These are phyloP conservation scores for Ammodytes marinus DNA, from an alignment of 2,113 vertebrate genomes.

Conservation along the genomic window DNA sequence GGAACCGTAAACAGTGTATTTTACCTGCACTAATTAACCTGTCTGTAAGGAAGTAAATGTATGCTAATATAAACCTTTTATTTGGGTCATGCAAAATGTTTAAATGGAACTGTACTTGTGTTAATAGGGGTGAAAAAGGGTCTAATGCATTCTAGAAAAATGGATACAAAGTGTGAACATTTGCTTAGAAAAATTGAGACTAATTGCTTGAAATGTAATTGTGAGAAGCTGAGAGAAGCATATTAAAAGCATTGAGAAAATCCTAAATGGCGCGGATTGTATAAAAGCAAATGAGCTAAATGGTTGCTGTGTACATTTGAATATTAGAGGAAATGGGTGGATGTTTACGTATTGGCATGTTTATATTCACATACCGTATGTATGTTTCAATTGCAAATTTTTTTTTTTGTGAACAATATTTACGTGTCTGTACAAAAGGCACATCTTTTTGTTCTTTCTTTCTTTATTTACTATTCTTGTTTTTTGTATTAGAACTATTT, in stretches of 20 bases:
- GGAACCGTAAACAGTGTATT: background rate
- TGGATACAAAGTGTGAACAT: background rate
- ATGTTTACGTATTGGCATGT: background rate
- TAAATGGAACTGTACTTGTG: background rate
- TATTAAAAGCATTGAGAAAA: background rate
- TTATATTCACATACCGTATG: background rate
- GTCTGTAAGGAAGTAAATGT: background rate
- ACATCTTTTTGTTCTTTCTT: background rate
- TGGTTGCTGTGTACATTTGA: background rate
- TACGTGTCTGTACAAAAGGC: background rate
- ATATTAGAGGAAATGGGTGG: background rate
- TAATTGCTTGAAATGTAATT: background rate
- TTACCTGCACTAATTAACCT: background rate
- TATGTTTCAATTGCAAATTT: background rate
- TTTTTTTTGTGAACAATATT: no score
- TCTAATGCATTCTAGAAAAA: background rate
- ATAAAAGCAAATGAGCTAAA: background rate
- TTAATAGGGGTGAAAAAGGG: background rate
- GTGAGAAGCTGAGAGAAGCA: background rate
- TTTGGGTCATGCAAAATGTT: conserved; percentile 4
- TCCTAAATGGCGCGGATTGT: background rate
- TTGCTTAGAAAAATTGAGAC: background rate
- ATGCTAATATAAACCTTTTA: background rate
- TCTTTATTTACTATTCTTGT: background rate
- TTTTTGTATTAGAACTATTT: background rate